Conservation (phyloP, 2,113 vertebrate species). For the Ariopsis seemanni region DNA sequence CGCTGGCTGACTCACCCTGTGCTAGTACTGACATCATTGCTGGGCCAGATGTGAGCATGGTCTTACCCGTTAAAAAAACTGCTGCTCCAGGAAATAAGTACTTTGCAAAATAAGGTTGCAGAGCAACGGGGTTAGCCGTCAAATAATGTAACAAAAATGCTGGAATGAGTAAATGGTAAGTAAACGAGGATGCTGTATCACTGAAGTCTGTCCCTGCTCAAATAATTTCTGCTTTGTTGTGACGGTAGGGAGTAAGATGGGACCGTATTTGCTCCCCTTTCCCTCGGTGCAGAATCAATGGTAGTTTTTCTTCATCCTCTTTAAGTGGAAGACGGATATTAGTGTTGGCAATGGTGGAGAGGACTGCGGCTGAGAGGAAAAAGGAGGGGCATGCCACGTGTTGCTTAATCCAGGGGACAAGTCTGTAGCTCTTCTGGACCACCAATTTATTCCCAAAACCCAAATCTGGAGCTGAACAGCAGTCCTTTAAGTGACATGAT, state of each 20-base stretch:
- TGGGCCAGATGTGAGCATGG: constrained; percentile 81
- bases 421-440: not conserved
- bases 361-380: constrained; percentile 14
- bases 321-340: constrained; percentile 39
- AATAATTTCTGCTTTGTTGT: constrained; percentile 55
- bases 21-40: constrained; percentile 71
- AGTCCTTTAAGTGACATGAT: not conserved
- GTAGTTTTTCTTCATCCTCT: constrained; percentile 46
- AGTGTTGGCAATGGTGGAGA: constrained; percentile 22
- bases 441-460: not conserved
- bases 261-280: constrained; percentile 28
- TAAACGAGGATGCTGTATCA: constrained; percentile 58
- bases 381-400: constrained; percentile 37
- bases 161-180: constrained; percentile 59
- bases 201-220: constrained; percentile 38
- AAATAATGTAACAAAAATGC: constrained; percentile 54
- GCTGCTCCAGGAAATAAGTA: constrained; percentile 68
- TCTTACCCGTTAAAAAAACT: constrained; percentile 67
- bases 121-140: constrained; percentile 60
- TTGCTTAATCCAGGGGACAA: constrained; percentile 18
- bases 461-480: not conserved
- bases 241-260: constrained; percentile 45
- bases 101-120: constrained; percentile 58
- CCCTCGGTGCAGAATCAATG: constrained; percentile 47
- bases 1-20: constrained; percentile 67